Evolutionary conservation across 1,140 invertebrate species (phyloP).

Genomic region (Papilio machaon): DNA sequence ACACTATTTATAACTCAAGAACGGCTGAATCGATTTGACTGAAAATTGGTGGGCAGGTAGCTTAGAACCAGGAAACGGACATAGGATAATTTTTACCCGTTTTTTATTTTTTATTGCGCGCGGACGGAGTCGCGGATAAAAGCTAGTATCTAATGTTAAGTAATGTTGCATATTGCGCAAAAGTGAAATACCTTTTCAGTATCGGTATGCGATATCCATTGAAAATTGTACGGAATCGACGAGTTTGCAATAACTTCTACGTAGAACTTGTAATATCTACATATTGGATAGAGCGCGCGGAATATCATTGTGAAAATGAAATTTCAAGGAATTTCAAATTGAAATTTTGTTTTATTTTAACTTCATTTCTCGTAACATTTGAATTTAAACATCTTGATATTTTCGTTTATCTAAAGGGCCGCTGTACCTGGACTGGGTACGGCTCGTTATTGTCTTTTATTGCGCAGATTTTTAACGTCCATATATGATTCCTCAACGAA

Average conservation of each 20-base stretch:
- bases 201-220: constrained; percentile 1
- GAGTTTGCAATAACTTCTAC: constrained; percentile 15
- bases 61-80: no score
- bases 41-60: no score
- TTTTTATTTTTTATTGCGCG: no score
- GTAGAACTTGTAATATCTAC: constrained; percentile 14
- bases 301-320: not conserved
- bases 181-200: constrained; percentile 1
- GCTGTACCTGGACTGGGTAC: not conserved
- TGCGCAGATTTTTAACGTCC: not conserved
- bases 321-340: not conserved
- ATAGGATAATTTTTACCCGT: no score
- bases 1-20: no score
- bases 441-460: no score
- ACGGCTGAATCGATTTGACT: no score
- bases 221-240: not conserved
- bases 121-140: not conserved
- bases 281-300: constrained; percentile 14
- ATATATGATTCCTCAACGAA: not conserved
- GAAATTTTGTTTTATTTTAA: not conserved
- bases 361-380: not conserved
- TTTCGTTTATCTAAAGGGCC: not conserved
- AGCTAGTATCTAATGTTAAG: not conserved
- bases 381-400: not conserved
- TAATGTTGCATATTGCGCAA: not conserved